These are phyloP conservation scores for Arrhamphus sclerolepis DNA, from an alignment of 2,797 vertebrate species.

Conservation along the genomic window DNA sequence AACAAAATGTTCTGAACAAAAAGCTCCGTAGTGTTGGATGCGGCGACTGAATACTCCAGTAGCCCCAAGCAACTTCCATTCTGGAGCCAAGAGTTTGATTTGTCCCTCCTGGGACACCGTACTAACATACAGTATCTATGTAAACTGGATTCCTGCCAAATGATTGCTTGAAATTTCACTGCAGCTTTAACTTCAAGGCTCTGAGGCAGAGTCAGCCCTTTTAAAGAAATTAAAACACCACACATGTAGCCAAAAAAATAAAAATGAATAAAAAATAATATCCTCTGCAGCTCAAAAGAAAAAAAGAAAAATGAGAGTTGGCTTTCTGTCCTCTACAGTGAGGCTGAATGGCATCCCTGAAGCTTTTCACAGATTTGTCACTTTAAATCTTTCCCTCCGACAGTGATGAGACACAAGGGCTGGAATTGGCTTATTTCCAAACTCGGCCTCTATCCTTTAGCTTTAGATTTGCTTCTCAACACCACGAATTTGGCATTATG, in stretches of 20 bases:
- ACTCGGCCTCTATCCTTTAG: conserved; percentile 27
- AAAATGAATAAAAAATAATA: conserved; percentile 7
- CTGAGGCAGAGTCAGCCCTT: conserved; percentile 4
- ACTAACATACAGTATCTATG: neutral
- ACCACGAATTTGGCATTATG: conserved; percentile 38
- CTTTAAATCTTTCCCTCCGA: conserved; percentile 38
- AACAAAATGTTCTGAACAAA: too few relatives aligned
- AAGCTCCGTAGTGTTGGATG: too few relatives aligned
- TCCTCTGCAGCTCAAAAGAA: conserved; percentile 9
- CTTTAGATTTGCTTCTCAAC: conserved; percentile 46
- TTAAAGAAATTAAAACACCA: conserved; percentile 10
- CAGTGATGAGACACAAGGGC: conserved; percentile 39
- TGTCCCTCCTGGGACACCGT: neutral
- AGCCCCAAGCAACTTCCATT: neutral
- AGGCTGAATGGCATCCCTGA: conserved; percentile 10
- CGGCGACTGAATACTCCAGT: neutral
- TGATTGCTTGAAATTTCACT: neutral
- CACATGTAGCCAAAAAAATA: neutral
- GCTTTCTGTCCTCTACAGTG: conserved; percentile 12
- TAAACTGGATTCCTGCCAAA: conserved; percentile 7
- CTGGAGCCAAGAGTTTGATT: neutral
- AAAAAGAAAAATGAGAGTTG: neutral
- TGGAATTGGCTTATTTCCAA: conserved; percentile 43
- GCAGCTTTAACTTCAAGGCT: neutral
- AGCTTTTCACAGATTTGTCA: conserved; percentile 49